These are phyloP conservation scores for Scaptomyza hsui DNA, from an alignment of 1,140 invertebrate genomes.

Conservation along the genomic window DNA sequence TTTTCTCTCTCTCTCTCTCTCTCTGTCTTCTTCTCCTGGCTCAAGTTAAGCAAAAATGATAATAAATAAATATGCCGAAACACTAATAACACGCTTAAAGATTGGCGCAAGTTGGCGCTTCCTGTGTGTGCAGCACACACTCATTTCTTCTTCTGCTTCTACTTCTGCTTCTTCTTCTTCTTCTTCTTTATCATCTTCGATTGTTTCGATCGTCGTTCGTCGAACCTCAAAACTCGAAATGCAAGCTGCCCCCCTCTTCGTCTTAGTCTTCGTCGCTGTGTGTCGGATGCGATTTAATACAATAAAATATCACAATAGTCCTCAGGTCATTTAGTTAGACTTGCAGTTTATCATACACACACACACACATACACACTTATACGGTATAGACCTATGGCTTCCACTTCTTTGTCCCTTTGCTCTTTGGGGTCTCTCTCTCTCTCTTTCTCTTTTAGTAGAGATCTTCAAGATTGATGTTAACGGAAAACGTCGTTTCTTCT, in stretches of 20 bases:
- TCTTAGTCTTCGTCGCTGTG: constrained; percentile 41
- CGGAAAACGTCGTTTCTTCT: constrained; percentile 77
- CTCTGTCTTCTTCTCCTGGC: neutral
- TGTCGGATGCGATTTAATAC: constrained; percentile 82
- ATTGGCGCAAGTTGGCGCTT: constrained; percentile 78
- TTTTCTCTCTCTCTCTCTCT: neutral
- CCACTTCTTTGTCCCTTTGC: neutral
- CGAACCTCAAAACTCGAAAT: constrained; percentile 36
- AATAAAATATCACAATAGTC: constrained; percentile 84
- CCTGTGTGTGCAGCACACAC: constrained; percentile 53
- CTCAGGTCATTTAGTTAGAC: constrained; percentile 82
- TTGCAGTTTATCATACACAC: constrained; percentile 78
- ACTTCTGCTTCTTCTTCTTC: no score
- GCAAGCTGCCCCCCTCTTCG: constrained; percentile 19
- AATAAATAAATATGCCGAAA: constrained; percentile 82
- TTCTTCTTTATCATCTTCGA: neutral
- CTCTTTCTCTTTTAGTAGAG: constrained; percentile 15
- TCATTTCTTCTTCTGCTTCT: neutral
- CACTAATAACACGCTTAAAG: constrained; percentile 81
- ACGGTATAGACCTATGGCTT: neutral
- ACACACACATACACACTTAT: constrained; percentile 34
- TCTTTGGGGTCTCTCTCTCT: constrained; percentile 24
- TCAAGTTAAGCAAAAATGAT: constrained; percentile 64
- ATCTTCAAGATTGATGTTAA: constrained; percentile 83
- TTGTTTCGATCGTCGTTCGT: constrained; percentile 20